These are phyloP conservation scores for Dioctria linearis DNA, from an alignment of 2,888 invertebrate genomes.

Conservation along the genomic window DNA sequence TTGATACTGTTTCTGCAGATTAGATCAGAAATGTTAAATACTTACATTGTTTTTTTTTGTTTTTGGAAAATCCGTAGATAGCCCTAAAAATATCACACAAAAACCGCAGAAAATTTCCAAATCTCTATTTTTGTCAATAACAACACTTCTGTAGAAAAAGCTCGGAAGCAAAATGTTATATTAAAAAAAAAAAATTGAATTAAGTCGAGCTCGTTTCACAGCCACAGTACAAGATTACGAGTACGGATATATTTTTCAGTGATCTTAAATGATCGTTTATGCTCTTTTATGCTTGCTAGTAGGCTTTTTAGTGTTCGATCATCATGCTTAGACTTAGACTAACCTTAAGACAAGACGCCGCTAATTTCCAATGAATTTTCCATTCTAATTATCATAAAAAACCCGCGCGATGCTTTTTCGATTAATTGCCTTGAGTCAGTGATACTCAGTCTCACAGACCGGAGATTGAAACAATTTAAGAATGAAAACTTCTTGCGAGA, in stretches of 20 bases:
- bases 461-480: constrained; percentile 38
- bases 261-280: too few species aligned
- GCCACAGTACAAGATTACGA: too few species aligned
- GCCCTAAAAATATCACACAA: neutral
- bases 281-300: too few species aligned
- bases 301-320: too few species aligned
- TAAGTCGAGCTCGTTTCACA: too few species aligned
- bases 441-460: neutral
- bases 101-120: constrained; percentile 4
- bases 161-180: neutral
- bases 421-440: constrained; percentile 29
- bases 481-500: constrained; percentile 46
- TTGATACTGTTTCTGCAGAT: too few species aligned
- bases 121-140: neutral
- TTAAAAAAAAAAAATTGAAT: too few species aligned
- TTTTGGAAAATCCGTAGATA: neutral
- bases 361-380: constrained; percentile 43
- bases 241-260: too few species aligned
- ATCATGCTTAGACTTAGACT: too few species aligned
- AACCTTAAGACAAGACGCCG: neutral
- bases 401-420: neutral
- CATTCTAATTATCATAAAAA: constrained; percentile 35
- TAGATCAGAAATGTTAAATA: too few species aligned
- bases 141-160: neutral
- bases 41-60: too few species aligned